Percentiles rank a stretch among this genome's conserved stretches.
These are phyloP conservation scores for Macrosteles quadrilineatus DNA, from an alignment of 1,140 invertebrate genomes.

Conservation along the genomic window DNA sequence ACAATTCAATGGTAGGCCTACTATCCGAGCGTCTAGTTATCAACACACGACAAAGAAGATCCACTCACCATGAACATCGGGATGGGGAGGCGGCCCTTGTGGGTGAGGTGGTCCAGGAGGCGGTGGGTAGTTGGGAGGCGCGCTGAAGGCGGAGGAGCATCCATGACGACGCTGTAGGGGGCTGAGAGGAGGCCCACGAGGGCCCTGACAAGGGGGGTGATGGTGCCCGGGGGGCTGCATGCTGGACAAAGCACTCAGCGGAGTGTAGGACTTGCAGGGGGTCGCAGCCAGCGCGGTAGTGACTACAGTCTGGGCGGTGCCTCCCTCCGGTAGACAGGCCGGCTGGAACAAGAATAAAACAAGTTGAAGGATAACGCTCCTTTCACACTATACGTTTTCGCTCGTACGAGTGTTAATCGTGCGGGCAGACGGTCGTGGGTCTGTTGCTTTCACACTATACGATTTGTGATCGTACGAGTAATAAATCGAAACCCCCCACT, in stretches of 20 bases:
- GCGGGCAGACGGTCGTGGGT: too few species aligned
- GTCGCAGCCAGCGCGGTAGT: constrained; percentile 15
- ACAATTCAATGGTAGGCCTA: too few species aligned
- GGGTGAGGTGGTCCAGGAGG: not conserved
- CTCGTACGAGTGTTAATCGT: too few species aligned
- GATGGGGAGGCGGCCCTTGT: not conserved
- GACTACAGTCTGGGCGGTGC: constrained; percentile 3
- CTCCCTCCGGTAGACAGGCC: constrained; percentile 19
- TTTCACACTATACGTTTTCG: too few species aligned
- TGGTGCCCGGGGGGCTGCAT: constrained; percentile 74
- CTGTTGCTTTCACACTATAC: too few species aligned
- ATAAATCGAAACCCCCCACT: too few species aligned
- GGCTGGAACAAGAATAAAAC: constrained; percentile 13
- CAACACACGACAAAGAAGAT: too few species aligned
- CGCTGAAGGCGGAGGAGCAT: constrained; percentile 31
- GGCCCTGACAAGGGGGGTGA: constrained; percentile 30
- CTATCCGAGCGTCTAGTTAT: too few species aligned
- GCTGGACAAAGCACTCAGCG: constrained; percentile 78
- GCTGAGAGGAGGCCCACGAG: constrained; percentile 36
- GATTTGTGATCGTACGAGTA: too few species aligned
- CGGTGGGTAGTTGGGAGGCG: constrained; percentile 23
- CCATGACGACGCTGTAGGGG: constrained; percentile 39
- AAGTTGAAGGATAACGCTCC: not conserved
- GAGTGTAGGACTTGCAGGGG: constrained; percentile 66
- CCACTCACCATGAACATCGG: constrained; percentile 37